These are phyloP conservation scores for Oophaga sylvatica DNA, from an alignment of 2,797 vertebrate genomes.

Conservation along the genomic window DNA sequence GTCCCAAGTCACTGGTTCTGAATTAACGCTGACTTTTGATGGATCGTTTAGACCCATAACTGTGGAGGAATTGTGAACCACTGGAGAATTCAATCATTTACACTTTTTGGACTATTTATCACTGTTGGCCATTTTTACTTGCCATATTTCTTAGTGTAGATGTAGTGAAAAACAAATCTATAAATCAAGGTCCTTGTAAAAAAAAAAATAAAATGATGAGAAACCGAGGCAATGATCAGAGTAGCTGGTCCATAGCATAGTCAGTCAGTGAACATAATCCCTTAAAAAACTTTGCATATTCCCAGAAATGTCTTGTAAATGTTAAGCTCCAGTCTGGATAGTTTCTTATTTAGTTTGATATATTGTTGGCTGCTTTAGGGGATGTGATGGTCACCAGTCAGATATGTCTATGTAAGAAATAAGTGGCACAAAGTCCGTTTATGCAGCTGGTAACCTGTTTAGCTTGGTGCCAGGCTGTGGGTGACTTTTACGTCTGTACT, in stretches of 20 bases:
- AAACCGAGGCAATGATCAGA: not conserved
- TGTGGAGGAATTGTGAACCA: too few relatives aligned
- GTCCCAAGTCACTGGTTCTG: too few relatives aligned
- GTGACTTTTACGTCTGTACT: slow-evolving; percentile 21
- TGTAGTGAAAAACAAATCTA: too few relatives aligned
- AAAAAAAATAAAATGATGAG: not conserved
- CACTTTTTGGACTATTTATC: too few relatives aligned
- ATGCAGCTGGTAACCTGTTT: slow-evolving; percentile 33
- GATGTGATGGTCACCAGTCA: not conserved
- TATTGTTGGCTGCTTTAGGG: not conserved
- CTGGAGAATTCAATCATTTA: too few relatives aligned
- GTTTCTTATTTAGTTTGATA: not conserved
- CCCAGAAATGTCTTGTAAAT: not conserved
- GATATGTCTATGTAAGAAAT: slow-evolving; percentile 24
- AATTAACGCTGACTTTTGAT: too few relatives aligned
- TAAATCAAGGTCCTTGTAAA: too few relatives aligned
- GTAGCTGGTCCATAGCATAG: not conserved
- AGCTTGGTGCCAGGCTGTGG: slow-evolving; percentile 37
- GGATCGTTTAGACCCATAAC: too few relatives aligned
- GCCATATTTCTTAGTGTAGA: too few relatives aligned
- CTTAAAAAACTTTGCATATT: not conserved
- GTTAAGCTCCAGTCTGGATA: not conserved
- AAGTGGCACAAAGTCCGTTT: slow-evolving; percentile 20
- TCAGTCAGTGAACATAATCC: not conserved
- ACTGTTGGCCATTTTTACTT: too few relatives aligned